Evolutionary conservation across 2,797 vertebrate genomes (phyloP).

Genomic region (Neostethus bicornis): DNA sequence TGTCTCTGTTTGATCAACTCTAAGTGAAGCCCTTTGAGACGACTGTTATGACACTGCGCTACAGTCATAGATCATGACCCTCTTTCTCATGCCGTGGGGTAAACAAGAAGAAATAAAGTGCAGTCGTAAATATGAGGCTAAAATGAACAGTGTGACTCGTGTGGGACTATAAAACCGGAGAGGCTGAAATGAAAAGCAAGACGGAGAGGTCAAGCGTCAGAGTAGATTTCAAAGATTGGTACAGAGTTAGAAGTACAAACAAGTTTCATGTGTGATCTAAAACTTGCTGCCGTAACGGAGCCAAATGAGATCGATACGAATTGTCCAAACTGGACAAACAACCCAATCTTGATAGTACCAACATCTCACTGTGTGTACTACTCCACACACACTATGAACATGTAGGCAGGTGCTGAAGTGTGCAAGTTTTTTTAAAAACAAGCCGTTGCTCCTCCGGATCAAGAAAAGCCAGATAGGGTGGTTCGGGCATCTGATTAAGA

Average conservation of each 20-base stretch:
- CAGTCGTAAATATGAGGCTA: slow-evolving; percentile 33
- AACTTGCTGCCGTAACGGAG: slow-evolving; percentile 43
- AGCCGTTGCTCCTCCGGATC: too few species aligned
- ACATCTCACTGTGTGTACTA: slow-evolving; percentile 12
- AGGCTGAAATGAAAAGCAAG: slow-evolving; percentile 36
- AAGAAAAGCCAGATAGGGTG: too few species aligned
- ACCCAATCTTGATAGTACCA: slow-evolving; percentile 28
- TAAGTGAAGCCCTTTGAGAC: too few species aligned
- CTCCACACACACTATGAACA: slow-evolving; percentile 33
- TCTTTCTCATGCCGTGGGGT: slow-evolving; percentile 5
- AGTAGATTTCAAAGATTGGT: slow-evolving; percentile 48
- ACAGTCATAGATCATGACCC: neutral
- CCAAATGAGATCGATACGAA: slow-evolving; percentile 57
- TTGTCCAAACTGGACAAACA: slow-evolving; percentile 37
- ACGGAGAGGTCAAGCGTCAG: slow-evolving; percentile 28
- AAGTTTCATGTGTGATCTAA: slow-evolving; percentile 50
- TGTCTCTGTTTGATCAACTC: too few species aligned
- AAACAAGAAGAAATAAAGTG: slow-evolving; percentile 19
- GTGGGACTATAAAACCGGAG: slow-evolving; percentile 16
- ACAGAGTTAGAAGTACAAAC: slow-evolving; percentile 47
- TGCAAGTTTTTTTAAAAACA: slow-evolving; percentile 30
- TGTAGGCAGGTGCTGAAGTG: slow-evolving; percentile 22
- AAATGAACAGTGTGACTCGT: slow-evolving; percentile 5
- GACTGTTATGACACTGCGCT: too few species aligned
- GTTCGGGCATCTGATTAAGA: too few species aligned